Conservation (phyloP, 1,140 invertebrate species). For the Temnothorax longispinosus region DNA sequence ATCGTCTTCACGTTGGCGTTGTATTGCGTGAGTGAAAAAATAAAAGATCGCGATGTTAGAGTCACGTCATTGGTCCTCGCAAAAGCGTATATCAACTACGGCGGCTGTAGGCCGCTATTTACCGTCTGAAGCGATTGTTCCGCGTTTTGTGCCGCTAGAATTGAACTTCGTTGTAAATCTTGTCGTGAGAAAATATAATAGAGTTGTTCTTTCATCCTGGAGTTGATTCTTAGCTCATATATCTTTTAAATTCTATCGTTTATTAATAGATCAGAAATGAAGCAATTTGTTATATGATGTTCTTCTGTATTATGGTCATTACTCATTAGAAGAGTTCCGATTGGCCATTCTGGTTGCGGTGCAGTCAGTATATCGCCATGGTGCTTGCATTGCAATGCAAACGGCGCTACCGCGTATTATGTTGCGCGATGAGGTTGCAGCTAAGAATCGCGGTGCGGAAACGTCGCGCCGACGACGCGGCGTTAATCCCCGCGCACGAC, state of each 20-base stretch:
- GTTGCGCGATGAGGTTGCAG: background rate
- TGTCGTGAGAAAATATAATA: background rate
- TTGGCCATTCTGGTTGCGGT: background rate
- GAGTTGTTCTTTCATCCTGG: background rate
- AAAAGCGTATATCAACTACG: background rate
- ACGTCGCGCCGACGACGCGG: background rate
- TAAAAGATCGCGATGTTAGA: background rate
- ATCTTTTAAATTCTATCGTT: background rate
- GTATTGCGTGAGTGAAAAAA: slow-evolving; percentile 13
- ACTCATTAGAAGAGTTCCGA: background rate
- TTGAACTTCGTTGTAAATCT: background rate
- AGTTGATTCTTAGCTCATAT: background rate
- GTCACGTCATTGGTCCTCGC: background rate
- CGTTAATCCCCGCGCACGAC: slow-evolving; percentile 1
- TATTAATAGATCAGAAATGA: slow-evolving; percentile 12
- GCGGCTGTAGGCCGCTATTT: background rate
- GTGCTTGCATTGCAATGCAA: background rate
- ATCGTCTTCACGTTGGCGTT: background rate
- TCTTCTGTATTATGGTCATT: background rate
- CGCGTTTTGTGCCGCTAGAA: background rate
- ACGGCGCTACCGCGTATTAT: background rate
- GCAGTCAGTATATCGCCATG: no score
- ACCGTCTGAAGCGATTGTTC: background rate
- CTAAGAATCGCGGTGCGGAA: background rate
- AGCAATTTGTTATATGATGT: background rate